Conservation (phyloP, 1,140 invertebrate genomes). For the Akabosia matsudoensis region DNA sequence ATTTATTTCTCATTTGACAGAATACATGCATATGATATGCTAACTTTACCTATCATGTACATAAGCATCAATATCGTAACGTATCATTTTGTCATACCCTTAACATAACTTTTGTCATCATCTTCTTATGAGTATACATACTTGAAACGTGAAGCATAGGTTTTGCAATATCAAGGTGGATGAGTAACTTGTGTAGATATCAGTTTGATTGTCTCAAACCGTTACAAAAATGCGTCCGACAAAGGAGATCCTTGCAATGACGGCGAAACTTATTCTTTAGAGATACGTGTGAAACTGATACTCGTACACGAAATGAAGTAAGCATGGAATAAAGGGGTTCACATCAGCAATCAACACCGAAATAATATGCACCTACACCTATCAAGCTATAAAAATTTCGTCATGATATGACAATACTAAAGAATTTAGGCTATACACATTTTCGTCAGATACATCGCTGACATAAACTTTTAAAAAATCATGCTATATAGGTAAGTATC, state of each 20-base stretch:
- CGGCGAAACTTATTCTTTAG: background rate
- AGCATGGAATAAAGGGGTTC: background rate
- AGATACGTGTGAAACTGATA: background rate
- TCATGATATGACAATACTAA: background rate
- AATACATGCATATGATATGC: too few relatives aligned
- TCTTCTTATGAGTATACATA: too few relatives aligned
- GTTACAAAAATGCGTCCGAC: background rate
- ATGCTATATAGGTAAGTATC: background rate
- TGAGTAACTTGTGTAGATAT: conserved; percentile 20
- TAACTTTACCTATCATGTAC: too few relatives aligned
- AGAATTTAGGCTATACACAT: background rate
- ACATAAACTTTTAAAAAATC: background rate
- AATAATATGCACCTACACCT: background rate
- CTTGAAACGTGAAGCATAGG: too few relatives aligned
- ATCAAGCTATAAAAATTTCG: too few relatives aligned
- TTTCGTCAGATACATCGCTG: background rate
- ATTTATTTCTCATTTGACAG: too few relatives aligned
- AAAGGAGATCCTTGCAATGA: conserved; percentile 6
- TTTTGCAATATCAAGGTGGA: too few relatives aligned
- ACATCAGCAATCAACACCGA: too few relatives aligned
- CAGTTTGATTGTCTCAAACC: background rate
- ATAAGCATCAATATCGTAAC: too few relatives aligned
- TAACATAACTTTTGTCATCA: too few relatives aligned
- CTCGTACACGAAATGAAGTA: background rate
- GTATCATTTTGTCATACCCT: too few relatives aligned